Percentiles rank a stretch among this genome's conserved stretches.
These are phyloP conservation scores for Endotricha flammealis DNA, from an alignment of 2,888 invertebrate species.

Conservation along the genomic window DNA sequence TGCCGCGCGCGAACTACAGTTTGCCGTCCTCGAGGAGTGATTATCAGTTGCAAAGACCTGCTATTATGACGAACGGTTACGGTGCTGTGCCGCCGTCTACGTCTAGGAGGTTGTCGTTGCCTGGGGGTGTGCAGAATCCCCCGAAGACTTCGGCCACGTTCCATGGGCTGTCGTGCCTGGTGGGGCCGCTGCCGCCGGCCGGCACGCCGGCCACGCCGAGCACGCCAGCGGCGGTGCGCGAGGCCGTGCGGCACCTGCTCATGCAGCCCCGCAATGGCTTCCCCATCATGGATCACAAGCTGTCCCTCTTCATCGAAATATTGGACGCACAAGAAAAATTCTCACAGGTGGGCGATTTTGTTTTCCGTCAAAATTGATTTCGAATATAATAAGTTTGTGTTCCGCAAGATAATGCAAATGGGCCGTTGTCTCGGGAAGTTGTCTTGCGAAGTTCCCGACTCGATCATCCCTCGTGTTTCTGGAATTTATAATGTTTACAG, in stretches of 20 bases:
- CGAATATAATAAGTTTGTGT: conserved; percentile 18
- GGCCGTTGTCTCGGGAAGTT: conserved; percentile 19
- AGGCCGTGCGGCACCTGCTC: conserved; percentile 83
- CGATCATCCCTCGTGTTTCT: conserved; percentile 28
- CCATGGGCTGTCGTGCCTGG: conserved; percentile 71
- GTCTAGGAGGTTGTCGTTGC: conserved; percentile 74
- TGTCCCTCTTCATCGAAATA: conserved; percentile 88
- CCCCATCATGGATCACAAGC: conserved; percentile 86
- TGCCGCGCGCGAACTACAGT: conserved; percentile 69
- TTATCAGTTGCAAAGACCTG: conserved; percentile 78
- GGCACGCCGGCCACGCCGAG: conserved; percentile 66
- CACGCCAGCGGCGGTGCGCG: conserved; percentile 82
- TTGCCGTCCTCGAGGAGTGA: conserved; percentile 80
- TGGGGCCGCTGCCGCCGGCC: conserved; percentile 45
- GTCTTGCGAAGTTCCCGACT: conserved; percentile 29
- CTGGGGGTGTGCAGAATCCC: conserved; percentile 65
- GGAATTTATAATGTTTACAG: conserved; percentile 37
- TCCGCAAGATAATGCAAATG: conserved; percentile 29
- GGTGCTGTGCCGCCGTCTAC: conserved; percentile 72
- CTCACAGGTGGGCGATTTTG: conserved; percentile 86
- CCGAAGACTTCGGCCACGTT: conserved; percentile 82
- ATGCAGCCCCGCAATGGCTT: conserved; percentile 85
- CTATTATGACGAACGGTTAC: conserved; percentile 71
- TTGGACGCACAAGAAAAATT: conserved; percentile 89
- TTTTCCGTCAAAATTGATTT: conserved; percentile 14